A percentile compares a stretch with the other conserved stretches of the same genome.
Conservation (phyloP, 2,797 vertebrate species). For the Loriculus beryllinus region DNA sequence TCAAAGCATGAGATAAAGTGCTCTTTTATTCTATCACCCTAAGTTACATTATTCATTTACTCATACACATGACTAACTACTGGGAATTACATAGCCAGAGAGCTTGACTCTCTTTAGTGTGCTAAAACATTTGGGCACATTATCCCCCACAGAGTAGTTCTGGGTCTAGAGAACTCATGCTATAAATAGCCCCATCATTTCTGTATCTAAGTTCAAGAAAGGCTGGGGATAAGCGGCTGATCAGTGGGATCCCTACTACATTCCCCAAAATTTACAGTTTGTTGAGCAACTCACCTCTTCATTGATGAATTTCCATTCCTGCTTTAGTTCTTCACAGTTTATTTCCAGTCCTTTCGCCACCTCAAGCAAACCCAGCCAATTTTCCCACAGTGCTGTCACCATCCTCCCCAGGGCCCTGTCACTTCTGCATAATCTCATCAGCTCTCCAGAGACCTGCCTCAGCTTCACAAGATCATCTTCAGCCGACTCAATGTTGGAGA, state of each 20-base stretch:
- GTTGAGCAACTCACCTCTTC: constrained; percentile 76
- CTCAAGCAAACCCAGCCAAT: constrained; percentile 73
- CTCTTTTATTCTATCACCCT: not conserved
- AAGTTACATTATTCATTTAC: constrained; percentile 3
- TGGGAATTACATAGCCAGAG: not conserved
- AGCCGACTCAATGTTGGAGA: constrained; percentile 42
- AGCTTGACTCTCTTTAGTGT: not conserved
- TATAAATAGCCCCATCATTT: not conserved
- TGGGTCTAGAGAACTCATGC: not conserved
- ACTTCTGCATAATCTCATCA: constrained; percentile 16
- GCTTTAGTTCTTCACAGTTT: constrained; percentile 74
- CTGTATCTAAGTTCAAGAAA: not conserved
- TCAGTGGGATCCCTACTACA: not conserved
- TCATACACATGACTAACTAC: not conserved
- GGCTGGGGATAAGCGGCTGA: not conserved
- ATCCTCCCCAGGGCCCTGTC: not conserved
- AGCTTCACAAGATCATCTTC: constrained; percentile 70
- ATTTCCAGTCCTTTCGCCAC: constrained; percentile 71
- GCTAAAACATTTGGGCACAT: not conserved
- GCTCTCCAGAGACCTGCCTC: constrained; percentile 38
- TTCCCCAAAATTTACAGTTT: not conserved
- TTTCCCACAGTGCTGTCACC: constrained; percentile 72
- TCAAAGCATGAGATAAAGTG: constrained; percentile 1
- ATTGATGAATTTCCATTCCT: constrained; percentile 84
- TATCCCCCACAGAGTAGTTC: not conserved